Evolutionary conservation across 2,888 invertebrate species (phyloP), one percentile per base, ranked within the genome.

Genomic region (Amblyjoppa proteus): DNA sequence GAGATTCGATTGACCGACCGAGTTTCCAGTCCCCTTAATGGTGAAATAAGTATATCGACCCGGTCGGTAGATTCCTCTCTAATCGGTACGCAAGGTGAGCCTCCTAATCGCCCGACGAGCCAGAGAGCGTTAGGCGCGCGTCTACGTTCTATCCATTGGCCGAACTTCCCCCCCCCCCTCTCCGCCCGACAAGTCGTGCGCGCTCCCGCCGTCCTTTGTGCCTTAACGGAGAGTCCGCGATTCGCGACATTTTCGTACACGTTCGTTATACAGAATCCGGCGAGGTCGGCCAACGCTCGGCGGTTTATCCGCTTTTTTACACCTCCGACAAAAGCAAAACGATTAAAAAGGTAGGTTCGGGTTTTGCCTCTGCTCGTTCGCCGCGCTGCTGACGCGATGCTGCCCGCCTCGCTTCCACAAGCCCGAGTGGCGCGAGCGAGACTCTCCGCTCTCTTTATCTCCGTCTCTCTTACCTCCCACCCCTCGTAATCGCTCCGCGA

Each of bases 331-430:
- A 83, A 73, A 75, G 80, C 83, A 75, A 84, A 56, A 70, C 64
- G 75, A 80, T 84, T 75, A 79, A 79, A 82, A 85, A 84, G 82
- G 81, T 84, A 84, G 84, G 84, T 81, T 84, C 84, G 81, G 81
- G 77, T 68, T 75, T 56, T 64, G 58, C 25, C 11, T 3, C 51
- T 3, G 70, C 28, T 64, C 31, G 34, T 49, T 51, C 31, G 66
- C 53, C 53, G 71, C 41, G 28, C 20, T 5, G 56, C 4, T 51
- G 49, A 20, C 20, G 20, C 20, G 20, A 0, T 20, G 20, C 20
- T 20, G 20, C 20, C 53, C 38, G 56, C 45, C 28, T 68, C 45
- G 53, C 68, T 31, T 34, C 38, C 53, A 51, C 38, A 28, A 28
- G 78, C 31, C 11, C 53, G 41, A 58, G 56, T 25, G 6, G 31